A percentile compares a stretch with the other conserved stretches of the same genome.
These are phyloP conservation scores for Hippocampus zosterae DNA, from an alignment of 2,113 vertebrate genomes.

Conservation along the genomic window DNA sequence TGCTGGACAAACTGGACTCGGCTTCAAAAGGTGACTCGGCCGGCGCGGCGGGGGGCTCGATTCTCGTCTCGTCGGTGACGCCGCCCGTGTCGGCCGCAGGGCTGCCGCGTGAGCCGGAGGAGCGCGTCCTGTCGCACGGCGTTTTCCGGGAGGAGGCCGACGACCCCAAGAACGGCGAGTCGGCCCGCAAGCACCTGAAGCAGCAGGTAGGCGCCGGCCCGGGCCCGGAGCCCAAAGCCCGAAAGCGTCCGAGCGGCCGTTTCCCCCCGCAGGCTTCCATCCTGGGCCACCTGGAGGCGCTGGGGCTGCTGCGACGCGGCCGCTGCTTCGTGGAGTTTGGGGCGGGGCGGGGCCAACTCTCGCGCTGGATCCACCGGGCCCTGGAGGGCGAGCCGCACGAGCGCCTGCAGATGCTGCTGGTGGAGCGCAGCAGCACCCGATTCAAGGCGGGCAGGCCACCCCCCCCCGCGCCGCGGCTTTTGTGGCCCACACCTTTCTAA, in stretches of 20 bases:
- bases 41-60: too few species aligned
- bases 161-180: conserved; percentile 88
- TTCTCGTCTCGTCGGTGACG: neutral
- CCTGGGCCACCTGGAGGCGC: conserved; percentile 86
- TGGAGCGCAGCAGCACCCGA: conserved; percentile 88
- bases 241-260: neutral
- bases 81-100: conserved; percentile 17
- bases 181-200: conserved; percentile 88
- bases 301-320: conserved; percentile 81
- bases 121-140: conserved; percentile 77
- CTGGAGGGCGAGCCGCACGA: conserved; percentile 61
- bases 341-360: conserved; percentile 91
- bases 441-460: conserved; percentile 76
- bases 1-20: conserved; percentile 78
- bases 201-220: conserved; percentile 79
- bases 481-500: neutral
- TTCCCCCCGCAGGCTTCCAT: conserved; percentile 81
- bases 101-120: conserved; percentile 67
- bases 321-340: conserved; percentile 93
- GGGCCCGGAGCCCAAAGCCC: rapidly evolving
- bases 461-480: neutral
- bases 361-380: conserved; percentile 90
- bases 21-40: conserved; percentile 72
- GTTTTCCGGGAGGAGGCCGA: conserved; percentile 77
- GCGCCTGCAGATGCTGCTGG: conserved; percentile 83